Evolutionary conservation across 2,113 vertebrate species (phyloP).

Genomic region (Chionomys nivalis): DNA sequence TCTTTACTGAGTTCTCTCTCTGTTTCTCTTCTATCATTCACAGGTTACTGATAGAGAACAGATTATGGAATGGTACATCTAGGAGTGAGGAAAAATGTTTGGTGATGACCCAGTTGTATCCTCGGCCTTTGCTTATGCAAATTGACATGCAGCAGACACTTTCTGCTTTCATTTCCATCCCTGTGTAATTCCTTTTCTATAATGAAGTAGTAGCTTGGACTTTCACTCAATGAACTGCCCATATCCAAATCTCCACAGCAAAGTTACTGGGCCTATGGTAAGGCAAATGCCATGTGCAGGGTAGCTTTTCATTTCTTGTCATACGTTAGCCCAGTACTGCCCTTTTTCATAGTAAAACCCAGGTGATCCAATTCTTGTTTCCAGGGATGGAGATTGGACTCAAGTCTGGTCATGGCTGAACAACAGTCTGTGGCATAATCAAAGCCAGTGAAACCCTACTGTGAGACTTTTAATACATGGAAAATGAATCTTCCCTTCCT

Average conservation of each 20-base stretch:
- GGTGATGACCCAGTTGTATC: neutral
- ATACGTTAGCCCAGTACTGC: neutral
- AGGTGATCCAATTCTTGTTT: neutral
- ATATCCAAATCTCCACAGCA: neutral
- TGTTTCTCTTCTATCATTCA: slow-evolving; percentile 8
- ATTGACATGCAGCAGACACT: neutral
- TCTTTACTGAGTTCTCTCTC: neutral
- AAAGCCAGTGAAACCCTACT: neutral
- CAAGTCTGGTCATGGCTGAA: neutral
- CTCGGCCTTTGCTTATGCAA: neutral
- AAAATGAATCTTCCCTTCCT: neutral
- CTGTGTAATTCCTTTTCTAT: neutral
- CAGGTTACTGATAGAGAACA: neutral
- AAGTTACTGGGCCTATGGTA: neutral
- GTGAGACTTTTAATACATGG: neutral
- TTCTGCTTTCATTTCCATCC: neutral
- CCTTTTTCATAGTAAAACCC: neutral
- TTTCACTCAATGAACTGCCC: slow-evolving; percentile 6
- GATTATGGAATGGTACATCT: neutral
- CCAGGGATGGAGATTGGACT: too few species aligned
- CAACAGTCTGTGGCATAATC: neutral
- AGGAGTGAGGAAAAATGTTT: neutral
- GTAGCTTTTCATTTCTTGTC: neutral
- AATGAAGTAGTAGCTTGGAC: neutral
- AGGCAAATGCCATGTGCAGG: neutral